Percentiles rank a stretch among this genome's conserved stretches.
phyloP scores from a whole-genome alignment of 2,113 vertebrate species.

The Petromus typicus region DNA sequence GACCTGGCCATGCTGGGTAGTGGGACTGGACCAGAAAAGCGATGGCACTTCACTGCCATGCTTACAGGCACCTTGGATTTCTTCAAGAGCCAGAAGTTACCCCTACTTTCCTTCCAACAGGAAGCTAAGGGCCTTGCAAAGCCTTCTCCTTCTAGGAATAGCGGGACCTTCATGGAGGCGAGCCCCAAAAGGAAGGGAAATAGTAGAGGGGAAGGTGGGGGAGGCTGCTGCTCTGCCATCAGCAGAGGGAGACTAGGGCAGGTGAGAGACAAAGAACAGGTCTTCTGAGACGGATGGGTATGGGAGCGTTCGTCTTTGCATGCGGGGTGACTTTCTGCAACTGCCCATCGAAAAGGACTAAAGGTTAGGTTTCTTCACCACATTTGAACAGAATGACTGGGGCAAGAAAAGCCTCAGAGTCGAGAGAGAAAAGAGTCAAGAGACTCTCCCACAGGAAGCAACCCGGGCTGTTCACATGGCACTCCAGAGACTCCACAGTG shows the following conservation, averaged over 20 bases:
- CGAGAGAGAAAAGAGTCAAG: not conserved
- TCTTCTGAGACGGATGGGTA: not conserved
- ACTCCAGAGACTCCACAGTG: not conserved
- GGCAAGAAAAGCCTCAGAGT: not conserved
- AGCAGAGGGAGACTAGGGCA: not conserved
- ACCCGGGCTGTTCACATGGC: not conserved
- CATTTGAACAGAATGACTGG: not conserved
- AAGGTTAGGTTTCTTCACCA: not conserved
- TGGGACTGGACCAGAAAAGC: not conserved
- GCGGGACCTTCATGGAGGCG: rapidly evolving
- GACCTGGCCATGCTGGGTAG: not conserved
- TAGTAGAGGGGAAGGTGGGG: rapidly evolving
- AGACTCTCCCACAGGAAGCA: not conserved
- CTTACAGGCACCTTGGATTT: not conserved
- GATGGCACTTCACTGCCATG: not conserved
- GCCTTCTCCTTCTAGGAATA: rapidly evolving
- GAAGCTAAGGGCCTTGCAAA: not conserved
- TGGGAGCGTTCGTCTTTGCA: not conserved
- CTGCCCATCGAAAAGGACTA: not conserved
- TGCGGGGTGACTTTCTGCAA: conserved; percentile 14
- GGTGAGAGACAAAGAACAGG: not conserved
- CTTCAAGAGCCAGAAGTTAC: not conserved
- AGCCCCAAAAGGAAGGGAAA: not conserved
- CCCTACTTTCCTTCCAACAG: not conserved
- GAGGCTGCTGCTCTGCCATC: not conserved